Evolutionary conservation across 2,888 invertebrate genomes (phyloP), one percentile per base, ranked within the genome.

Genomic region (Lamellibrachia satsuma): DNA sequence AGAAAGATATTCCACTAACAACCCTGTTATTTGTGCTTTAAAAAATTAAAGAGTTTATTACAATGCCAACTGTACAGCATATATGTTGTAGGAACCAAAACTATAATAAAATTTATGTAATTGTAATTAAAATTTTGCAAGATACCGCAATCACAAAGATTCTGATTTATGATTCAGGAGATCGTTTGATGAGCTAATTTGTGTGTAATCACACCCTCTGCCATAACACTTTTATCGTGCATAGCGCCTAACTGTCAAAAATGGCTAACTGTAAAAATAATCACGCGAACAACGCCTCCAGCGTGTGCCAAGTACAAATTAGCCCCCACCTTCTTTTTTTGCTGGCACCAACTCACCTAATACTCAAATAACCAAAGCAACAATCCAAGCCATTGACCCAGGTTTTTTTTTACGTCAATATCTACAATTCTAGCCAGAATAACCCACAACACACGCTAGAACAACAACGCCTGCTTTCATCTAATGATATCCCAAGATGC

Each of bases 241-340:
- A n/a, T 2, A 75, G 39, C 39, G 39, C 39, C 39, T 39, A 39
- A 0, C 75, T 75, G 3, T 6, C 15, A 60, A 75, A 75, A 75
- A 75, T 22, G 75, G 22, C 4, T 4, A 75, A 75, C n/a, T 22
- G 22, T 11, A 75, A 75, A 75, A 75, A 75, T 6, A 3, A 15
- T 39, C 75, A 75, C 15, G n/a, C 75, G 4, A 75, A 22, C 75
- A 75, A 6, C 22, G 75, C 75, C 75, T 75, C 75, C 15, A 22
- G 75, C 75, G 75, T 22, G 75, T 75, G 75, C 22, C 75, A 75
- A n/a, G 75, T 75, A 75, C 75, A 75, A 75, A 75, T 75, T 75
- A 75, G 75, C 15, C 22, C 75, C 6, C 22, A 6, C 22, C 22
- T 75, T 15, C 4, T 75, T 75, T 75, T 75, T 75, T 75, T 22